These are phyloP conservation scores for Cyanoliseus patagonus DNA, from an alignment of 2,113 vertebrate species.

Conservation along the genomic window DNA sequence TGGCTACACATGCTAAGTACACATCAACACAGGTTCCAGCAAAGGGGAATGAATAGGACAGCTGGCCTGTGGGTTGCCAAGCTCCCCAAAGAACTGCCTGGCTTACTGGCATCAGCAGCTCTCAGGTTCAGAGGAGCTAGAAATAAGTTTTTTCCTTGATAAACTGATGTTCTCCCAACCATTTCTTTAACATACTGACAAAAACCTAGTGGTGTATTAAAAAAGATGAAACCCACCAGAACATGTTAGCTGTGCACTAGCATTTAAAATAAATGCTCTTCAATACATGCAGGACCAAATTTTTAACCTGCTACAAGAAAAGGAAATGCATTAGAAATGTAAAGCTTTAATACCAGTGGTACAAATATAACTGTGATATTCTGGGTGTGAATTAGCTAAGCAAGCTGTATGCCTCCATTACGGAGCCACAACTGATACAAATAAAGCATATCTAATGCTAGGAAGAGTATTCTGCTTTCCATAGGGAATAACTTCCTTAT, in stretches of 20 bases:
- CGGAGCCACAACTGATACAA: neutral
- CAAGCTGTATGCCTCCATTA: neutral
- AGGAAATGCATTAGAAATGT: neutral
- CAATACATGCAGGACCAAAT: neutral
- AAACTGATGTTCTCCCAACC: neutral
- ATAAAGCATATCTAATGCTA: fast-evolving
- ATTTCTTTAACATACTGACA: neutral
- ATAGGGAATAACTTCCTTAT: neutral
- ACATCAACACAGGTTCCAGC: neutral
- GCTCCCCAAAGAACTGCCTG: neutral
- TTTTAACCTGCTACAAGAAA: neutral
- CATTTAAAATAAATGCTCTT: neutral
- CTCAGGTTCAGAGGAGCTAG: neutral
- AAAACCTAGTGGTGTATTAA: neutral
- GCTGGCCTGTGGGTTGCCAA: neutral
- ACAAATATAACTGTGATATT: neutral
- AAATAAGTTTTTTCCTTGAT: neutral
- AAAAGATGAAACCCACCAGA: neutral
- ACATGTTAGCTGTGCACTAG: neutral
- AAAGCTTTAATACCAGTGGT: neutral
- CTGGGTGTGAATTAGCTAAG: neutral
- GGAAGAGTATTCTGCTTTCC: neutral
- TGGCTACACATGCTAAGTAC: slow-evolving; percentile 9
- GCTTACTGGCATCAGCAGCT: neutral
- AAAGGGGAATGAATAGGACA: neutral